Evolutionary conservation across 2,797 vertebrate genomes (phyloP), one percentile per base, ranked within the genome.

Genomic region (Macroramphosus scolopax): DNA sequence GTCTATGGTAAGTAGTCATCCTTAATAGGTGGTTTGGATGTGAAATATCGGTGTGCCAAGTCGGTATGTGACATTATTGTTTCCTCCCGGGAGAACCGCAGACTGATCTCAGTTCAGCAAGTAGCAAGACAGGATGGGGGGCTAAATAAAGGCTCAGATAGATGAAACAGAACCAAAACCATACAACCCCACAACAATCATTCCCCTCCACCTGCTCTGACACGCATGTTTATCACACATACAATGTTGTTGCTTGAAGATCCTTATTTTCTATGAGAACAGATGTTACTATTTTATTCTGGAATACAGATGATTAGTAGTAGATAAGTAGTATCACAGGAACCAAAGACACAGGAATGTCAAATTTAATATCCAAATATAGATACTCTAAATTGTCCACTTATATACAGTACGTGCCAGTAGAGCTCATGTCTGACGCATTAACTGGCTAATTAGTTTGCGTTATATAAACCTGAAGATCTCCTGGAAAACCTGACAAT

Each of bases 21-120:
- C 90, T 88, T 98, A 97, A 98, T 97, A 95, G 94, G 93, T 93
- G 83, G 87, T 89, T 89, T 90, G 88, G 83, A 85, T 85, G 89
- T 96, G 94, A 98, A 95, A 95, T 95, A 96, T 96, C 90, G 90
- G 89, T 85, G 91, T 90, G 91, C 89, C 90, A 88, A 83, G 34
- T 88, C 78, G 78, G 85, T 86, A 87, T 93, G 93, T 95, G 93
- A 95, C 92, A 94, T 93, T 93, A 93, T 89, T 93, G 92, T 88
- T 88, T 89, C 93, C 95, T 93, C 93, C 57, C 67, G 88, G 94
- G 95, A 93, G 90, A 84, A 75, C 78, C 73, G 64, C 84, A 91
- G 92, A 94, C 69, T 83, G 89, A 93, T 94, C 90, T 88, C 82
- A 88, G 88, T 89, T 90, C 78, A 82, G 83, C 56, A 70, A 68